Conservation (phyloP, 2,797 vertebrate genomes). For the Falco berigora region DNA sequence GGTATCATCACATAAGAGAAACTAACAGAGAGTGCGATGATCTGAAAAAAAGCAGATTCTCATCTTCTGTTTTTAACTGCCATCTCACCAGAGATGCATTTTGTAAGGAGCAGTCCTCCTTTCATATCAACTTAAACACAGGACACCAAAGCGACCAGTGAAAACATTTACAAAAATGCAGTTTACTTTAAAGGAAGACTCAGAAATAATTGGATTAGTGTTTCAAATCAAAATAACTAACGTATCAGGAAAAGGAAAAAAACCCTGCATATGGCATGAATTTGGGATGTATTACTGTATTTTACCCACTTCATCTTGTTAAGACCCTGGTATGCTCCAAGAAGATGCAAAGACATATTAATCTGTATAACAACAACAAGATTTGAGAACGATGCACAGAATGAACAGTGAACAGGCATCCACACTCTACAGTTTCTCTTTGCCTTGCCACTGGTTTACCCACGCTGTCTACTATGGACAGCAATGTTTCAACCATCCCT, state of each 20-base stretch:
- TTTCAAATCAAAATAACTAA: background rate
- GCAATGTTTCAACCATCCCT: background rate
- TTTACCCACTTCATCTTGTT: background rate
- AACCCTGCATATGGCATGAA: background rate
- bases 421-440: background rate
- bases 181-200: background rate
- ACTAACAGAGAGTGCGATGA: background rate
- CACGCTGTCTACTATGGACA: accelerated
- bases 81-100: background rate
- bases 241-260: background rate
- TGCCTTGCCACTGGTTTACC: background rate
- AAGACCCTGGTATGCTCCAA: background rate
- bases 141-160: background rate
- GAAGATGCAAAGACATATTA: background rate
- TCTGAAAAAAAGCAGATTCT: background rate
- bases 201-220: background rate
- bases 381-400: background rate
- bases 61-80: background rate
- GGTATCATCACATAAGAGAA: background rate
- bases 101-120: background rate
- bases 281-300: background rate
- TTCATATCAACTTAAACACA: background rate
- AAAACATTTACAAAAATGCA: background rate
- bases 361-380: background rate
- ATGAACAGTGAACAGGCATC: background rate